Evolutionary conservation across 2,797 vertebrate species (phyloP), one percentile per base, ranked within the genome.

Genomic region (Limosa lapponica): DNA sequence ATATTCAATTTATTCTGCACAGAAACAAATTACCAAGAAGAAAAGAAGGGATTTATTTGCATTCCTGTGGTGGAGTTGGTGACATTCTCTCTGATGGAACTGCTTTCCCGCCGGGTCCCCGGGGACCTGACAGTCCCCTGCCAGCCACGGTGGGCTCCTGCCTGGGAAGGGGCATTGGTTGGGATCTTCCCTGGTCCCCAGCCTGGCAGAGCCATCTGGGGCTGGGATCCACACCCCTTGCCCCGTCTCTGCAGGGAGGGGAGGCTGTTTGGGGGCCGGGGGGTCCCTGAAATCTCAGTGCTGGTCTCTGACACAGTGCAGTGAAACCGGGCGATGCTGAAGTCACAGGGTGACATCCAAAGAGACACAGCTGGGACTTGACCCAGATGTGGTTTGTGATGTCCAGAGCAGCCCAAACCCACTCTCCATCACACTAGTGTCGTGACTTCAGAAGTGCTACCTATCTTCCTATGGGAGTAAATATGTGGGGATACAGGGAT

Each of bases 1-100:
- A 94, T 97, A 97, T 97, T 97, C 97, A 96, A 96, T 96, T 97
- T 96, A 95, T 95, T 96, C 95, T 41, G 81, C 11, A 5, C 72
- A 69, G 95, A 96, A 96, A 96, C 93, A 97, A 96, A 97, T 97
- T 97, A 94, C 93, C 48, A n/a, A 74, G 66, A 93, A 96, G 90
- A 94, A 96, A 95, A 94, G 77, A 72, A 32, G 58, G 51, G 54
- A 88, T 95, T 97, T 96, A 90, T 97, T 92, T 96, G 89, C 82
- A 93, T 89, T 97, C 82, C 87, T 61, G 52, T 0, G 0, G 59
- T 54, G 39, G 54, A 81, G 58, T 32, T 2, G 28, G 70, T 62
- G 88, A 67, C 66, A 48, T 78, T n/a, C 41, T 32, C 61, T 5
- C 28, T 36, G 61, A 66, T 25, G 72, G 85, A 91, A 61, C 28